Evolutionary conservation across 1,140 invertebrate species (phyloP), one percentile per base, ranked within the genome.

Genomic region (Drosophila micromelanica): DNA sequence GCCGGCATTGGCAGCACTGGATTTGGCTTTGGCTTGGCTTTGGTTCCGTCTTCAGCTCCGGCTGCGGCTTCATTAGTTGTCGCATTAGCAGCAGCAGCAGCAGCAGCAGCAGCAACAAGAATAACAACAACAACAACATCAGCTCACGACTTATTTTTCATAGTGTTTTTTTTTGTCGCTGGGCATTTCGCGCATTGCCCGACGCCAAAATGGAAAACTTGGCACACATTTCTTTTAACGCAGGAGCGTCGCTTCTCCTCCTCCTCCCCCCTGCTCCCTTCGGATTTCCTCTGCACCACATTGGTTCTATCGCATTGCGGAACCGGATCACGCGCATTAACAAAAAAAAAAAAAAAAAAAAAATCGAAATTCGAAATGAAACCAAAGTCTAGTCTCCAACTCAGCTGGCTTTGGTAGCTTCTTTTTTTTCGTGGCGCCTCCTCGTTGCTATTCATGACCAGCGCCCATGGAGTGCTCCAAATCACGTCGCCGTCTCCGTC

Each of bases 161-260:
- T 35, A 2, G 1, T 35, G 9, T 35, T 32, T 32, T 32, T 42
- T 30, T n/a, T 55, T 56, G 9, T 40, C 11, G 6, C 4, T 49
- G 46, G 45, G 45, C 45, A 48, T 57, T 56, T 57, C 48, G 51
- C 49, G 40, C 52, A 46, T 59, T 65, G 54, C 35, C 69, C 49
- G 56, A 46, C 42, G 42, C 56, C 51, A 59, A 63, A 60, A 37
- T 56, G 59, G 52, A 68, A 71, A 73, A 65, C 62, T 79, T 84
- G 80, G 73, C 80, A 79, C 52, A 84, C 76, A 84, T 85, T 85
- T 80, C 52, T 72, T 85, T 85, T 62, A 76, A 76, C 68, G 49
- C 72, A 54, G 46, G 27, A 23, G 20, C 37, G 11, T 23, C n/a
- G 23, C 15, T 17, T 32, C 49, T 35, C 20, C 23, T 4, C 32